phyloP scores from a whole-genome alignment of 1,140 invertebrate genomes.

The Hylyphantes graminicola region DNA sequence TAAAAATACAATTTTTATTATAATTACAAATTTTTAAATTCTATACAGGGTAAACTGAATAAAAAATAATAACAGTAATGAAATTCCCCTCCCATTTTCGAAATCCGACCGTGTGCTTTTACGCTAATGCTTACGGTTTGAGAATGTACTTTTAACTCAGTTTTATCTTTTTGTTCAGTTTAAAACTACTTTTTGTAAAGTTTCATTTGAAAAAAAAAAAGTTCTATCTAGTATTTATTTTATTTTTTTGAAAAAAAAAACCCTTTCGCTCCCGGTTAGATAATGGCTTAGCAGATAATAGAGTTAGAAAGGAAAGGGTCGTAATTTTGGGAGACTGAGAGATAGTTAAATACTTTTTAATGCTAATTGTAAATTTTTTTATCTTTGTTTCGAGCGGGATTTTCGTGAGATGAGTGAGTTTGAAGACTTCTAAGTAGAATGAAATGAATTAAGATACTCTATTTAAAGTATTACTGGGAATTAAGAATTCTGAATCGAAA shows the following conservation, averaged over 20 bases:
- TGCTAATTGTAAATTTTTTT: background rate
- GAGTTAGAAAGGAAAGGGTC: conserved; percentile 6
- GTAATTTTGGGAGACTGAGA: too few relatives aligned
- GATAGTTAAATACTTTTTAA: background rate
- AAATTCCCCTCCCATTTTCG: background rate
- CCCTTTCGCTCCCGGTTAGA: background rate
- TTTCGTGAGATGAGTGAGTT: background rate
- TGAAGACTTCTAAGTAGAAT: background rate
- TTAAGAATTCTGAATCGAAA: background rate
- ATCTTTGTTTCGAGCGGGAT: background rate
- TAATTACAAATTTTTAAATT: too few relatives aligned
- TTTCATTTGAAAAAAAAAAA: too few relatives aligned
- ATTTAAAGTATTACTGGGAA: conserved; percentile 7
- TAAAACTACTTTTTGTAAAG: background rate
- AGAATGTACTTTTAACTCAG: background rate
- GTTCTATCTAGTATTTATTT: too few relatives aligned
- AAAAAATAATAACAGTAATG: too few relatives aligned
- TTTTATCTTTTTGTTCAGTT: conserved; percentile 1
- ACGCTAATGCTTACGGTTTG: background rate
- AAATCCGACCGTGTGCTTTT: conserved; percentile 4
- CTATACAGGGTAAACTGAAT: too few relatives aligned
- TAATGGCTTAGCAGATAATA: conserved; percentile 32
- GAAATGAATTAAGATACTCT: conserved; percentile 15
- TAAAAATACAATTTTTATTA: too few relatives aligned
- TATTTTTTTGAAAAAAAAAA: background rate